These are phyloP conservation scores for Porphyrio hochstetteri DNA, from an alignment of 2,113 vertebrate genomes.

Conservation along the genomic window DNA sequence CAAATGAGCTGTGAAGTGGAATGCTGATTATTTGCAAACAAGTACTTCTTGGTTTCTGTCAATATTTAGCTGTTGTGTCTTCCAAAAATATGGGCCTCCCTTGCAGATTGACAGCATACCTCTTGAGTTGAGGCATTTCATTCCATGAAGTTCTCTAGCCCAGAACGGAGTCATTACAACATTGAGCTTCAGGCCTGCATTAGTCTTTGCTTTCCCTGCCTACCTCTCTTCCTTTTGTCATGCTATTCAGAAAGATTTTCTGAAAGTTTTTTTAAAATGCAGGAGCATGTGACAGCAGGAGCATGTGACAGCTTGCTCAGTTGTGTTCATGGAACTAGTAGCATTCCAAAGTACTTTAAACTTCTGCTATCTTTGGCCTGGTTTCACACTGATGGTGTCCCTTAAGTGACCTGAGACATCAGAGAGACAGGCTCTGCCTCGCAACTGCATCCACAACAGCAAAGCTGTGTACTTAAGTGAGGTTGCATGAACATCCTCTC, in stretches of 20 bases:
- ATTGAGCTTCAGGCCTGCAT: neutral
- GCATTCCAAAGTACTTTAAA: neutral
- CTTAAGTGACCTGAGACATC: neutral
- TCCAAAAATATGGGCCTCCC: neutral
- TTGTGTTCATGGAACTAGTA: neutral
- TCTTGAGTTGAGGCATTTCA: neutral
- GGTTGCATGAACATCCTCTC: neutral
- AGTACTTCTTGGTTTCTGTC: neutral
- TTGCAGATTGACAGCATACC: neutral
- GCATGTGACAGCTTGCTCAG: neutral
- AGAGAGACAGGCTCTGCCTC: neutral
- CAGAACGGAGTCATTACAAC: neutral
- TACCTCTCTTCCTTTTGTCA: neutral
- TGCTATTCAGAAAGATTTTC: neutral
- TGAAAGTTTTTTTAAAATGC: neutral
- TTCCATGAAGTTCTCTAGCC: neutral
- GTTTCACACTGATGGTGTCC: neutral
- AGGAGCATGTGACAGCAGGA: neutral
- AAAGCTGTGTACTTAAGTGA: neutral
- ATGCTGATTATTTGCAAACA: neutral
- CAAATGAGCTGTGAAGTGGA: neutral
- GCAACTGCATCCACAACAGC: neutral
- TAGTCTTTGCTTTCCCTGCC: neutral
- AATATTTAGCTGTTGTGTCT: neutral
- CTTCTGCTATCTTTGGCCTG: neutral